Base-by-base conservation (phyloP, 2,888 invertebrate genomes). In the Ceraclea dissimilis region DNA sequence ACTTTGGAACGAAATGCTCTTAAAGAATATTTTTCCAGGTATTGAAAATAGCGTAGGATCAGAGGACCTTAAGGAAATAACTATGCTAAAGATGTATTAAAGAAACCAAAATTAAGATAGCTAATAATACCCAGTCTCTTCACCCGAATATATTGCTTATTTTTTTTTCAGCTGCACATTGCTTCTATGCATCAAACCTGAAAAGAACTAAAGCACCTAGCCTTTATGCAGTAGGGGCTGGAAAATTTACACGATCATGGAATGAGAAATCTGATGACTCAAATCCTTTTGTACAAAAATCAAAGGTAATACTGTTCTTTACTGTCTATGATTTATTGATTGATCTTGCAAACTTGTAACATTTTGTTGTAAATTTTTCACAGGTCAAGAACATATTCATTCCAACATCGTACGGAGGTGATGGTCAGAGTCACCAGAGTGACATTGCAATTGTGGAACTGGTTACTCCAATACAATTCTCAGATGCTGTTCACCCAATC, bases 371-470 rank as follows among this genome's bases (percentile, higher is more conserved):
- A n/a, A n/a, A n/a, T n/a, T n/a, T n/a, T n/a, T n/a, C n/a, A n/a
- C 16, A 49, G 49, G 49, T 49, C 2, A 22, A n/a, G 8, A 49
- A 49, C 8, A 21, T 49, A 2, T 26, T 19, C 16, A 21, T 49
- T 11, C 49, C 49, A 11, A 11, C 11, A 26, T n/a, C 21, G 2
- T 82, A 78, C 66, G 74, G 71, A 59, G 81, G 81, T 39, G 64
- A 70, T 51, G 58, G 63, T 0, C 73, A 76, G 0, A 80, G 80
- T 64, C 81, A 75, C 60, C 80, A 79, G 39, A 79, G 79, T 0
- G 83, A 83, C 64, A 70, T 82, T 16, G 81, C 82, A 0, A 57
- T 82, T 1, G 56, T 83, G 2, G 64, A 76, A 1, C 66, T 81
- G 10, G 64, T 68, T 1, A 66, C 64, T 0, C 63, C 72, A 0